Evolutionary conservation across 2,888 invertebrate genomes (phyloP), one percentile per base, ranked within the genome.

Genomic region (Diarsia rubi): DNA sequence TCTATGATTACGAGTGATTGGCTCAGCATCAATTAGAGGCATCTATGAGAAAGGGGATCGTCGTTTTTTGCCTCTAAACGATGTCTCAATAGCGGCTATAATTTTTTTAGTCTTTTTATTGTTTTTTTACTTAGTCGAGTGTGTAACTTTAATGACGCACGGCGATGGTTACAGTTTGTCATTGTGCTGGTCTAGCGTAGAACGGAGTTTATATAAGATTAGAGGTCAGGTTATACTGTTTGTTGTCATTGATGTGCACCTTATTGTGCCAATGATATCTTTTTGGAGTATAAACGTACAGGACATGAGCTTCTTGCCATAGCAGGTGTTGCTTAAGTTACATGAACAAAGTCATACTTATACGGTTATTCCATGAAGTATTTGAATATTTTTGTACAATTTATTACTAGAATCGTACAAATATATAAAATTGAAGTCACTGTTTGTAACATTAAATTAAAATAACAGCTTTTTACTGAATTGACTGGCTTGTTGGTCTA

Each of bases 1-100:
- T n/a, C 12, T 60, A 47, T 59, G 49, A 70, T 81, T 69, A 73
- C 62, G n/a, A 45, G 19, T 70, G 44, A 85, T 70, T 44, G 42
- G 19, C 45, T 73, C 45, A 60, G 21, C 42, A 31, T 63, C 54
- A 68, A 80, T 83, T 75, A 81, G 49, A 63, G 57, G 52, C 69
- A 47, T 16, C 69, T 66, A 69, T 83, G 75, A 64, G 81, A 84
- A 76, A 72, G 52, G 52, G 70, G 70, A 70, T 69, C 63, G 62
- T n/a, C 0, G 31, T 81, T 85, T n/a, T 76, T 82, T 82, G 47
- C 47, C 42, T 62, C 47, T 69, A 85, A 79, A 52, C 68, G 68
- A 16, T 70, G 66, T 62, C 65, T 76, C 45, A 73, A 69, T 37
- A n/a, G 47, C 31, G 37, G 42, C 52, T 59, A 37, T 66, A 68